Conservation (phyloP, 2,113 vertebrate species). For the Todiramphus saurophagus region DNA sequence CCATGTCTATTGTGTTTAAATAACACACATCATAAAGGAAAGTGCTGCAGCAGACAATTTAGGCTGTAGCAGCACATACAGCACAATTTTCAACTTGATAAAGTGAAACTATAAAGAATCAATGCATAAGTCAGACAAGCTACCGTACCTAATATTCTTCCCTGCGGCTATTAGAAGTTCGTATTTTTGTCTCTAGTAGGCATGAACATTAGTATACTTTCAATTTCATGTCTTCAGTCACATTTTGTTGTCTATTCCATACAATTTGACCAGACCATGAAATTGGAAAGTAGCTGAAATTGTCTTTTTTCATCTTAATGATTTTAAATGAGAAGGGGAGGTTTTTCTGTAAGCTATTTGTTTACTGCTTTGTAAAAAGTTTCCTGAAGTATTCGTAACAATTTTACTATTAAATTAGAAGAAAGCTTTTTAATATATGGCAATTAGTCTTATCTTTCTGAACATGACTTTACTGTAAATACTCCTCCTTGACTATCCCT, state of each 20-base stretch:
- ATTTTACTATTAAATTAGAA: slow-evolving; percentile 66
- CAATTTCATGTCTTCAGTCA: slow-evolving; percentile 37
- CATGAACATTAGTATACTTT: slow-evolving; percentile 42
- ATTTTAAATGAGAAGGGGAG: slow-evolving; percentile 54
- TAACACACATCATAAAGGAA: slow-evolving; percentile 56
- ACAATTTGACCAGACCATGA: slow-evolving; percentile 34
- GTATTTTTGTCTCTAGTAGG: slow-evolving; percentile 31
- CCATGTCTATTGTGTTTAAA: slow-evolving; percentile 60
- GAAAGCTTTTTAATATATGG: slow-evolving; percentile 65
- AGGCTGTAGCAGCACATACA: slow-evolving; percentile 17
- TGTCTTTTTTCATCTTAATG: slow-evolving; percentile 18
- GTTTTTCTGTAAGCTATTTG: neutral
- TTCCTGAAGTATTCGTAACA: slow-evolving; percentile 31
- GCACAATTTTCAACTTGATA: slow-evolving; percentile 64
- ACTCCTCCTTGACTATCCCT: slow-evolving; percentile 76
- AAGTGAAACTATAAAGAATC: slow-evolving; percentile 57
- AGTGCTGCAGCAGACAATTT: slow-evolving; percentile 60
- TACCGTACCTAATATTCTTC: slow-evolving; percentile 52
- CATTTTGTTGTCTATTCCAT: slow-evolving; percentile 21
- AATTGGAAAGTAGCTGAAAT: slow-evolving; percentile 56
- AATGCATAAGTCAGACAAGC: slow-evolving; percentile 27
- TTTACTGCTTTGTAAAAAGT: slow-evolving; percentile 42
- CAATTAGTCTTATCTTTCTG: slow-evolving; percentile 78
- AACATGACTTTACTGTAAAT: slow-evolving; percentile 79
- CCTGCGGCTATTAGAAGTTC: slow-evolving; percentile 42